These are phyloP conservation scores for Eurypyga helias DNA, from an alignment of 2,113 vertebrate genomes.

Conservation along the genomic window DNA sequence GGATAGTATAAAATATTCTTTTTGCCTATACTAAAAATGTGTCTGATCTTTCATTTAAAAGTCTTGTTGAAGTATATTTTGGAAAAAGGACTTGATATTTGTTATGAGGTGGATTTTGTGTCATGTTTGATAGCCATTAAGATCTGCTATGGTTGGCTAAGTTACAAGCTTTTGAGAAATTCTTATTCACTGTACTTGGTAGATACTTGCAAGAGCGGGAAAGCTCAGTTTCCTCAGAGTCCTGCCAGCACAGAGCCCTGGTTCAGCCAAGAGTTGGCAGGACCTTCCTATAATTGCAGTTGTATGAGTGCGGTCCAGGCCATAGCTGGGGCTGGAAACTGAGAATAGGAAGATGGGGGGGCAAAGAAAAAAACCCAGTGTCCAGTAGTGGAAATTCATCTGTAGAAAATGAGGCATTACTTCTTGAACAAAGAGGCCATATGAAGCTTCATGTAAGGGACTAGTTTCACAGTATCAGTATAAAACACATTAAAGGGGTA, in stretches of 20 bases:
- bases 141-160: not conserved
- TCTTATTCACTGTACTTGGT: not conserved
- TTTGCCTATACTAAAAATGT: not conserved
- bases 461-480: not conserved
- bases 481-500: not conserved
- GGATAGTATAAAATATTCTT: not conserved
- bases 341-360: not conserved
- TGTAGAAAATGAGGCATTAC: not conserved
- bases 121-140: not conserved
- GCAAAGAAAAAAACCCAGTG: not conserved
- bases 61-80: not conserved
- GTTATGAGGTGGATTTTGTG: not conserved
- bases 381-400: not conserved
- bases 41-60: not conserved
- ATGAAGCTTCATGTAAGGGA: not conserved
- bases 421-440: not conserved
- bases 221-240: not conserved
- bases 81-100: not conserved
- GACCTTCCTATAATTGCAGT: not conserved
- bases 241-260: conserved; percentile 5
- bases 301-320: not conserved
- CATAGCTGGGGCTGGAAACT: not conserved
- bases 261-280: conserved; percentile 5
- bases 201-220: not conserved
- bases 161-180: conserved; percentile 4